phyloP scores from a whole-genome alignment of 2,113 vertebrate genomes.

The Mystacornis crossleyi region DNA sequence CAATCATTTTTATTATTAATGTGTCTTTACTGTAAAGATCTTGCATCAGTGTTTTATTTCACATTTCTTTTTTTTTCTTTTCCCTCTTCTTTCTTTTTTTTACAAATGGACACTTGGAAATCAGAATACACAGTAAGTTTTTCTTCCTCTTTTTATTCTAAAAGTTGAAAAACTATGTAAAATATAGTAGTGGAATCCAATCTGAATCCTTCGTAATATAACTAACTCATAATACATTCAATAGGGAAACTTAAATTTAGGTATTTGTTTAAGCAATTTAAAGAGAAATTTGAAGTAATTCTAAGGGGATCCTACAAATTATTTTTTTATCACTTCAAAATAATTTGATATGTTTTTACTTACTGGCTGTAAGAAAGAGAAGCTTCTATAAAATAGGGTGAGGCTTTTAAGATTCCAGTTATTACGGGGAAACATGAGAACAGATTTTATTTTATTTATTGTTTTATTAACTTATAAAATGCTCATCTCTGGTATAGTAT shows the following conservation, averaged over 20 bases:
- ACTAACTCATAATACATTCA: neutral
- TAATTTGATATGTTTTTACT: conserved; percentile 13
- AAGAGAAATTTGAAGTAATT: conserved; percentile 34
- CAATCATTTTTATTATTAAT: neutral
- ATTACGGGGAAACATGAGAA: conserved; percentile 19
- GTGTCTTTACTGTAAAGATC: conserved; percentile 12
- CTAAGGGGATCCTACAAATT: conserved; percentile 27
- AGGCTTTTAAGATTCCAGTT: conserved; percentile 27
- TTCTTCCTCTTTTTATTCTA: conserved; percentile 59
- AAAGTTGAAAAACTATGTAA: neutral
- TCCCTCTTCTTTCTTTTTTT: neutral
- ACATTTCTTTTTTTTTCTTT: conserved; percentile 38
- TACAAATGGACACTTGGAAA: conserved; percentile 56
- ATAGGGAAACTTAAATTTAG: neutral
- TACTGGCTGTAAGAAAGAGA: conserved; percentile 7
- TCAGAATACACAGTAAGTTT: conserved; percentile 95
- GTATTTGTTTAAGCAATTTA: conserved; percentile 27
- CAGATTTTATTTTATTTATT: conserved; percentile 60
- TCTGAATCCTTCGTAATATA: neutral
- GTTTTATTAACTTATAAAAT: conserved; percentile 66
- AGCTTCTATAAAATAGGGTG: neutral
- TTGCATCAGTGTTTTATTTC: conserved; percentile 50
- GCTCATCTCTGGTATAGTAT: conserved; percentile 44
- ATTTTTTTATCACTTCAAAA: conserved; percentile 39
- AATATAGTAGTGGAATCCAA: neutral